Evolutionary conservation across 2,888 invertebrate species (phyloP).

Genomic region (Cantharis lateralis): DNA sequence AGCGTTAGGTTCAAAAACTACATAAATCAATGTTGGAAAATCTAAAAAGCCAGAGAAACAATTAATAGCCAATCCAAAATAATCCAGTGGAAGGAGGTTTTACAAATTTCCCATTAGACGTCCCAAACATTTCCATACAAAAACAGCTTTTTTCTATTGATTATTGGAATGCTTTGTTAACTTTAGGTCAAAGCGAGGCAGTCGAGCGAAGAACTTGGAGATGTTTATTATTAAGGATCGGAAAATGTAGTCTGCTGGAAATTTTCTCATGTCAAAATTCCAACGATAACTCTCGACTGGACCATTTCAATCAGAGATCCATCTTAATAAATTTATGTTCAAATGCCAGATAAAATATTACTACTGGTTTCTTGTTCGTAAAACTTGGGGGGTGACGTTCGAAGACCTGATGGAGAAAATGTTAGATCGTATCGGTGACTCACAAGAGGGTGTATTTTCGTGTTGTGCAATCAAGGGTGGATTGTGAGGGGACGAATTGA

Average conservation of each 20-base stretch:
- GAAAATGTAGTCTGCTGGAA: not conserved
- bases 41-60: not conserved
- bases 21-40: not conserved
- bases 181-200: not conserved
- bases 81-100: not conserved
- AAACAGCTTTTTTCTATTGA: not conserved
- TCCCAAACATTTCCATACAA: not conserved
- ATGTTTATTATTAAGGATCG: not conserved
- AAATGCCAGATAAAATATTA: not conserved
- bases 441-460: slow-evolving; percentile 24
- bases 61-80: not conserved
- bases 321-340: not conserved
- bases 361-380: not conserved
- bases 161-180: not conserved
- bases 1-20: not conserved
- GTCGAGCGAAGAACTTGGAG: not conserved
- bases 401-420: not conserved
- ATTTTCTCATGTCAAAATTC: not conserved
- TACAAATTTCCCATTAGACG: not conserved
- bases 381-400: not conserved
- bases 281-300: not conserved
- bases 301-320: not conserved
- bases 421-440: slow-evolving; percentile 19
- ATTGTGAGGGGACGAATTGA: not conserved
- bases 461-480: slow-evolving; percentile 11